Evolutionary conservation across 2,888 invertebrate genomes (phyloP).

Genomic region (Mycalesis mineus): DNA sequence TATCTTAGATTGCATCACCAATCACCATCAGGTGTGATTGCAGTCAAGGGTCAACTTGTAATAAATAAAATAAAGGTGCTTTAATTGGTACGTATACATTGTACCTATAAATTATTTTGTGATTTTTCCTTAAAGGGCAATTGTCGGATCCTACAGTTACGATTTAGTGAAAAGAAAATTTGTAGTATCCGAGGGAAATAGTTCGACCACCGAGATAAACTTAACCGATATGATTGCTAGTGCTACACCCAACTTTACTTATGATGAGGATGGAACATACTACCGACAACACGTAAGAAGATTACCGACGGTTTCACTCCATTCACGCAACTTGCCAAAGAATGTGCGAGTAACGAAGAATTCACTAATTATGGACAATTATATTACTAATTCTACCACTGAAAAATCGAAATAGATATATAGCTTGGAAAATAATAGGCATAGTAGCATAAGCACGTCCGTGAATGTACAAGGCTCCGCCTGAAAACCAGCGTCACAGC

Average conservation of each 20-base stretch:
- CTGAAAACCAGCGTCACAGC: no score
- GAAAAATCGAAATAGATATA: background rate
- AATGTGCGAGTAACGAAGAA: slow-evolving; percentile 7
- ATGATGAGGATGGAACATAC: slow-evolving; percentile 5
- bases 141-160: slow-evolving; percentile 46
- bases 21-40: no score
- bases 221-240: slow-evolving; percentile 14
- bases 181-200: slow-evolving; percentile 20
- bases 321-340: no score
- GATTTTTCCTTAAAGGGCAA: slow-evolving; percentile 42
- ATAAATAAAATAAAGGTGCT: no score
- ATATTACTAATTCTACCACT: background rate
- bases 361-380: background rate
- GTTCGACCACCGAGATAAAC: slow-evolving; percentile 10
- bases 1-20: no score
- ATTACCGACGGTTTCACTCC: no score
- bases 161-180: slow-evolving; percentile 40
- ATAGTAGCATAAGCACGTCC: no score
- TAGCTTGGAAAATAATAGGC: no score
- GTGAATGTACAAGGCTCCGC: no score
- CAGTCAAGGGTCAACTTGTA: no score
- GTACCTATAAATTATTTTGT: no score
- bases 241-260: background rate
- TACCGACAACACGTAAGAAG: slow-evolving; percentile 17
- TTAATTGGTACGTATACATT: no score